Evolutionary conservation across 2,113 vertebrate species (phyloP), one percentile per base, ranked within the genome.

Genomic region (Seriola quinqueradiata): DNA sequence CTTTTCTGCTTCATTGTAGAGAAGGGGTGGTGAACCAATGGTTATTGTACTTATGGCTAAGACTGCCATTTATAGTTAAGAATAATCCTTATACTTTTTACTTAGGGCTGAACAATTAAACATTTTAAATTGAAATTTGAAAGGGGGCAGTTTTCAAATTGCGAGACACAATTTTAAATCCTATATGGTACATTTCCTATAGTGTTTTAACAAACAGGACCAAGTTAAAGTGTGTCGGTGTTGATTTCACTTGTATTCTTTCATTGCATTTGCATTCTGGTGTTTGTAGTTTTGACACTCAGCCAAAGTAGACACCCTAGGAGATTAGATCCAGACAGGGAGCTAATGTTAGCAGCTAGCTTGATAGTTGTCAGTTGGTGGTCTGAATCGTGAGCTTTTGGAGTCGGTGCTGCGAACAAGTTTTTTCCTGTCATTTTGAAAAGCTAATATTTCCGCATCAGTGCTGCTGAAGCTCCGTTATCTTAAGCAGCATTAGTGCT

Each of bases 1-100:
- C 42, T n/a, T 81, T 40, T 40, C 25, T 67, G 42, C 68, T 81
- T 32, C 52, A 57, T 12, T 79, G 61, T 19, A 14, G 17, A 59
- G 4, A 38, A 40, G 1, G 54, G 46, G 7, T 17, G 0, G 4
- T 50, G 44, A 63, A 72, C 48, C 38, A 16, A 21, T 38, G 4
- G 28, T 55, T 40, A 21, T 42, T 38, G 12, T 54, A 67, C 19
- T 23, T 36, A 0, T 8, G 16, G 46, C 5, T 5, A 9, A 54
- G 5, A 40, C 4, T 40, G 52, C 7, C 1, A 70, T 54, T 52
- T n/a, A 32, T 32, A 63, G 61, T 58, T 14, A 6, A 54, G 19
- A n/a, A 5, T 21, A 21, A 52, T 52, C 5, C 50, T 52, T 52
- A 23, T 10, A 54, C 21, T 54, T 21, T 28, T 54, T 9, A 50